phyloP scores from a whole-genome alignment of 2,113 vertebrate genomes.

The Crotalus helleri region DNA sequence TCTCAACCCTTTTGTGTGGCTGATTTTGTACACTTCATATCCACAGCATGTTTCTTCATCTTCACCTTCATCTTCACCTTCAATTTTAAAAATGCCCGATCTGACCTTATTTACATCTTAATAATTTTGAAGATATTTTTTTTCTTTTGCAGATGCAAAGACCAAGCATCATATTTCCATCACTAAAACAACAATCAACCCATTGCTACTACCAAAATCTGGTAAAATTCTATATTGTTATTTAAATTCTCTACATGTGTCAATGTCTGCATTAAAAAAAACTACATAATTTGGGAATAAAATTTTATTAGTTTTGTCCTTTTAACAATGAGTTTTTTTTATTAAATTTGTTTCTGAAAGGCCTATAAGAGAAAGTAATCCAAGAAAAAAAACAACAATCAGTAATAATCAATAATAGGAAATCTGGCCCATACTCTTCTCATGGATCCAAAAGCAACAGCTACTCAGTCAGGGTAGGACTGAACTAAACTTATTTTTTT shows the following conservation, averaged over 20 bases:
- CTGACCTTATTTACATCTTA: background rate
- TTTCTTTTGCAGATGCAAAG: constrained; percentile 55
- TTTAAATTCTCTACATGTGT: background rate
- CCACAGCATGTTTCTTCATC: constrained; percentile 3
- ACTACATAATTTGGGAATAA: background rate
- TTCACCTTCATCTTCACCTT: constrained; percentile 2
- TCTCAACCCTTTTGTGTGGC: constrained; percentile 33
- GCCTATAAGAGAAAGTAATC: background rate
- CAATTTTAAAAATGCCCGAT: constrained; percentile 22
- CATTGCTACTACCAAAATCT: constrained; percentile 36
- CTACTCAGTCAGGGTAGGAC: background rate
- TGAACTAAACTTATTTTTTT: background rate
- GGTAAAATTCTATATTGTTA: constrained; percentile 51
- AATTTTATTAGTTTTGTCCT: background rate
- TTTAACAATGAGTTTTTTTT: background rate
- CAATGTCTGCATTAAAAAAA: background rate
- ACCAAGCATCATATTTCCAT: constrained; percentile 20
- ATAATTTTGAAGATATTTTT: constrained; percentile 4
- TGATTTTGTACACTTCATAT: constrained; percentile 32
- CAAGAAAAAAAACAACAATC: background rate
- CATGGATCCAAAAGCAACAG: background rate
- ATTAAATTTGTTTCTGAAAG: background rate
- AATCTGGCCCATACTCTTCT: background rate
- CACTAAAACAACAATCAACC: constrained; percentile 41
- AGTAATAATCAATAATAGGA: background rate